A percentile compares a stretch with the other conserved stretches of the same genome.
These are phyloP conservation scores for Aurelia coerulea DNA, from an alignment of 30 jellyfish, hydroid and myxozoan genomes.

Conservation along the genomic window DNA sequence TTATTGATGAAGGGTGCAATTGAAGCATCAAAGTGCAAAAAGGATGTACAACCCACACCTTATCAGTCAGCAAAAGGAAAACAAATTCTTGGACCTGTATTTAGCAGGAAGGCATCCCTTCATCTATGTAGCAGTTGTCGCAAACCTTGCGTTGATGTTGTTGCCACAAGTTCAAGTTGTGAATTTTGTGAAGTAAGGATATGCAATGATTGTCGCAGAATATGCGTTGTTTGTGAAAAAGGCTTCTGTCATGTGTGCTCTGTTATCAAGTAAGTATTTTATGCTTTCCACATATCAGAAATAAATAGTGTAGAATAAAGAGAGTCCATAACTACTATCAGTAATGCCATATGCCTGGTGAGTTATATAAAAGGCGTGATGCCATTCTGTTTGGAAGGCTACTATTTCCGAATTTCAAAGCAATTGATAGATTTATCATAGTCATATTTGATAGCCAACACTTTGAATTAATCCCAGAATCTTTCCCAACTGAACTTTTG, in stretches of 20 bases:
- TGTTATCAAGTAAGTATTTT: slow-evolving; percentile 67
- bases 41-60: neutral
- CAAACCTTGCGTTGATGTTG: neutral
- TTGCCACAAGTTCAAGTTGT: slow-evolving; percentile 30
- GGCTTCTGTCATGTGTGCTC: slow-evolving; percentile 84
- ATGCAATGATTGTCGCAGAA: slow-evolving; percentile 69
- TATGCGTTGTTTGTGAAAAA: slow-evolving; percentile 70
- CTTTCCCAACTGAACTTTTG: no score
- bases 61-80: slow-evolving; percentile 58
- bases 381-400: no score
- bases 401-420: no score
- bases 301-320: no score
- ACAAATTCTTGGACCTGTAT: slow-evolving; percentile 88
- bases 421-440: no score
- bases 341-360: no score
- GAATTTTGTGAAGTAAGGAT: slow-evolving; percentile 71
- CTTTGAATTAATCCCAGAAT: no score
- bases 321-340: no score
- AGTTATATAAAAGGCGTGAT: no score
- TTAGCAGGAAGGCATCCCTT: slow-evolving; percentile 49
- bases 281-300: no score
- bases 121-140: slow-evolving; percentile 62
- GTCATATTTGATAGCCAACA: no score
- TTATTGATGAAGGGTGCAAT: slow-evolving; percentile 76
- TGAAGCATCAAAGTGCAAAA: slow-evolving; percentile 61